Conservation (phyloP, 53 echinoderm and acorn worm species). For the Mesocentrotus franciscanus region DNA sequence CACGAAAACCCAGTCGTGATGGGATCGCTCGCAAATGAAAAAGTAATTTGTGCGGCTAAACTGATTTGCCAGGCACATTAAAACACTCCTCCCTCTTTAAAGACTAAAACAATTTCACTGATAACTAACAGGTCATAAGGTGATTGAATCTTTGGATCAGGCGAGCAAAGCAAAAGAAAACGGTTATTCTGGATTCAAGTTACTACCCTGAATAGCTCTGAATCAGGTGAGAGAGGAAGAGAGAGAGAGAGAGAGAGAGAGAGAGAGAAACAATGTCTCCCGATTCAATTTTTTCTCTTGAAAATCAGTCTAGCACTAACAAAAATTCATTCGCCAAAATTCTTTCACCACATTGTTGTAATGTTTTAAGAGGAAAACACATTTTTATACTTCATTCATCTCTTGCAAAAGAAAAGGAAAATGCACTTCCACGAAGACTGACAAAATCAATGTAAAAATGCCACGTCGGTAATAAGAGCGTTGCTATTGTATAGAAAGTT, state of each 20-base stretch:
- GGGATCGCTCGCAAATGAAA: neutral
- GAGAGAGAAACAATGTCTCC: too few relatives aligned
- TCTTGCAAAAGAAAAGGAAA: neutral
- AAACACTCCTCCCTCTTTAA: neutral
- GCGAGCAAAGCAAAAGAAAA: neutral
- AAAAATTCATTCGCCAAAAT: too few relatives aligned
- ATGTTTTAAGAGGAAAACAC: too few relatives aligned
- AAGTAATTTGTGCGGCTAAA: neutral
- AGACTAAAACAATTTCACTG: neutral
- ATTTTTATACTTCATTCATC: neutral
- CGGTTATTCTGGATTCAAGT: neutral
- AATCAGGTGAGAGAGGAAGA: too few relatives aligned
- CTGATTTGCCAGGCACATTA: neutral
- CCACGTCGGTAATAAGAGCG: too few relatives aligned
- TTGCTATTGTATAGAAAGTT: too few relatives aligned
- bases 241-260: too few relatives aligned
- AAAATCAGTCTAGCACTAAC: too few relatives aligned
- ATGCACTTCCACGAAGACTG: too few relatives aligned
- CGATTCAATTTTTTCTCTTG: too few relatives aligned
- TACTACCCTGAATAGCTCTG: neutral
- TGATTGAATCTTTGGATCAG: neutral
- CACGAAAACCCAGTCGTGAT: neutral
- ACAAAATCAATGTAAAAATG: too few relatives aligned
- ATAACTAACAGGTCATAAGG: neutral
- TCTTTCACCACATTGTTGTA: too few relatives aligned